These are phyloP conservation scores for Callocephalon fimbriatum DNA, from an alignment of 2,113 vertebrate genomes.

Conservation along the genomic window DNA sequence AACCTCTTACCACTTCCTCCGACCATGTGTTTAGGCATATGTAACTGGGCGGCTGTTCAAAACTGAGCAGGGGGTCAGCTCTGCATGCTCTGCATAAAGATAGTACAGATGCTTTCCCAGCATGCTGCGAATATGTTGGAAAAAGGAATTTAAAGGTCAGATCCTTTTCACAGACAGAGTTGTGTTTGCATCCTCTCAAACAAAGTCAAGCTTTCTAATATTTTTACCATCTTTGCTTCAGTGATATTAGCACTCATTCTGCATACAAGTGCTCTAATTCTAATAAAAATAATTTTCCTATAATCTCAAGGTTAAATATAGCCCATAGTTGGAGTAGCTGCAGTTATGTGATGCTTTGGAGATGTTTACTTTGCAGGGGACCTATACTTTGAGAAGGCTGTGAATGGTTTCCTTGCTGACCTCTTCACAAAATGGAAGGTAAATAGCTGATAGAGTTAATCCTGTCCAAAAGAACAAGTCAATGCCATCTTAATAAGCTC, in stretches of 20 bases:
- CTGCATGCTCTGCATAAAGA: not conserved
- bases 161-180: not conserved
- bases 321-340: not conserved
- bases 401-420: conserved; percentile 96
- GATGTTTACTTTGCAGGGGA: conserved; percentile 83
- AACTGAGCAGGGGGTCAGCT: not conserved
- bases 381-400: conserved; percentile 97
- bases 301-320: not conserved
- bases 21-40: conserved; percentile 41
- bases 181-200: not conserved
- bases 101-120: conserved; percentile 58
- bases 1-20: conserved; percentile 11
- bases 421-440: conserved; percentile 99
- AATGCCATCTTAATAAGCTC: not conserved
- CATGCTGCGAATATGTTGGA: not conserved
- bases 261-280: not conserved
- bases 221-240: not conserved
- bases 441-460: not conserved
- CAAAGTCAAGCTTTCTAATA: not conserved
- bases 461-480: not conserved
- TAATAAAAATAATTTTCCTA: not conserved
- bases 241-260: not conserved
- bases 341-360: not conserved
- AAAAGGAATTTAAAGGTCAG: conserved; percentile 11
- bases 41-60: conserved; percentile 20